Evolutionary conservation across 1,140 invertebrate genomes (phyloP).

Genomic region (Zaprionus camerounensis): DNA sequence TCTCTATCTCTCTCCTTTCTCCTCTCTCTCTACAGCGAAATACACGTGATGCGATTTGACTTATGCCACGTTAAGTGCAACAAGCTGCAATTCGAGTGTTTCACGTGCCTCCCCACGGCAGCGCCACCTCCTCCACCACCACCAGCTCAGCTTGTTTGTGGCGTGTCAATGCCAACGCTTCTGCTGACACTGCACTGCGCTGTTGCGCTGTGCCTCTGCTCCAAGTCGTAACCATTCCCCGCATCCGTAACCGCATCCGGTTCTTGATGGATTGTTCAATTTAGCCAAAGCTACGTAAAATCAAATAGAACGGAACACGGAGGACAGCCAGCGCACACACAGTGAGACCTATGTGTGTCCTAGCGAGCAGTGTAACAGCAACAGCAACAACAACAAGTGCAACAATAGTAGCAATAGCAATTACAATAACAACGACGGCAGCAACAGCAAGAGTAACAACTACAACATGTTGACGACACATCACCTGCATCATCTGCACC

Average conservation of each 20-base stretch:
- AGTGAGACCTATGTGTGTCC: slow-evolving; percentile 48
- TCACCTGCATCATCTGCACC: slow-evolving; percentile 81
- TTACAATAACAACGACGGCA: not conserved
- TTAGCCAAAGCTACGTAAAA: slow-evolving; percentile 39
- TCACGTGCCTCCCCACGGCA: not conserved
- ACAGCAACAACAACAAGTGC: not conserved
- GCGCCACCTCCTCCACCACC: not conserved
- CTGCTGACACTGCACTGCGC: slow-evolving; percentile 4
- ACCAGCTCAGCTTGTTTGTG: slow-evolving; percentile 8
- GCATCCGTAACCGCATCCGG: slow-evolving; percentile 20
- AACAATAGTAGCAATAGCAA: not conserved
- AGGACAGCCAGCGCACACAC: not conserved
- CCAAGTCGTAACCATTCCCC: slow-evolving; percentile 10
- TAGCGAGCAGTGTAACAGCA: not conserved
- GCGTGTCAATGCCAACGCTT: slow-evolving; percentile 17
- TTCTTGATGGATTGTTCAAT: slow-evolving; percentile 63
- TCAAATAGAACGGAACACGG: slow-evolving; percentile 28
- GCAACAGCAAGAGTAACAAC: not conserved
- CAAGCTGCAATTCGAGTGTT: slow-evolving; percentile 49
- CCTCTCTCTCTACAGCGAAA: slow-evolving; percentile 33
- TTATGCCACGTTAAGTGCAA: slow-evolving; percentile 63
- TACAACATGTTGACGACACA: slow-evolving; percentile 81
- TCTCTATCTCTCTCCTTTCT: slow-evolving; percentile 6
- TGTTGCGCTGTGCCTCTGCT: not conserved
- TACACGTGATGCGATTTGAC: slow-evolving; percentile 65